Base-by-base conservation (phyloP, 2,113 vertebrate genomes). In the Phrynosoma platyrhinos region DNA sequence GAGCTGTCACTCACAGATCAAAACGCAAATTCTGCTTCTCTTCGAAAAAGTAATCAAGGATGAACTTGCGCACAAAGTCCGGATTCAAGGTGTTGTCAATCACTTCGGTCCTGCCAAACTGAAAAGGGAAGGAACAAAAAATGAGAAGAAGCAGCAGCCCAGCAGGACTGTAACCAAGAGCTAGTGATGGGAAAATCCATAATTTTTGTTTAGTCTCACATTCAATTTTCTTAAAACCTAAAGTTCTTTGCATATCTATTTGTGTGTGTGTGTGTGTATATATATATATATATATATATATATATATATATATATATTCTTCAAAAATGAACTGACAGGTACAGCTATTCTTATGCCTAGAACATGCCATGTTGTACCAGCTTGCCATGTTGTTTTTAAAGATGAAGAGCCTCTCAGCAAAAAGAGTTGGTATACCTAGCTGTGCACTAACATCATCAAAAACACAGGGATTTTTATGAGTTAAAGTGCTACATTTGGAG, bases 11-110 rank as follows among this genome's bases (percentile, higher is more conserved):
- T 98, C 94, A 99, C 98, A 99, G 96, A 96, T 99, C 98, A n/a
- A 99, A 98, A 87, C 98, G 98, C 66, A 99, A 97, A 88, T 97
- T 98, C 96, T 99, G 98, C 91, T 98, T 98, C 96, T 99, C 98
- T 95, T 99, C 98, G 36, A 99, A 99, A 95, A 98, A 98, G 94
- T 99, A 99, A 94, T 99, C 98, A 30, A 99, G 97, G 74, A 99
- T 98, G 86, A 98, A 99, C 92, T 99, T 99, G 92, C 97, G 97
- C 80, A 99, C 98, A 68, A 99, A 99, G 93, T 99, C 98, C 0
- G 98, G 98, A 94, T 99, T 98, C 80, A 99, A 95, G 0, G 98
- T 98, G 96, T 99, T 99, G 97, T 98, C 98, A 12, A 99, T 99
- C 94, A 99, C 98, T 92, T 99, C 98, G 0, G 98, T 99, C 87